Evolutionary conservation across 2,797 vertebrate genomes (phyloP), one percentile per base, ranked within the genome.

Genomic region (Nannoperca obscura): DNA sequence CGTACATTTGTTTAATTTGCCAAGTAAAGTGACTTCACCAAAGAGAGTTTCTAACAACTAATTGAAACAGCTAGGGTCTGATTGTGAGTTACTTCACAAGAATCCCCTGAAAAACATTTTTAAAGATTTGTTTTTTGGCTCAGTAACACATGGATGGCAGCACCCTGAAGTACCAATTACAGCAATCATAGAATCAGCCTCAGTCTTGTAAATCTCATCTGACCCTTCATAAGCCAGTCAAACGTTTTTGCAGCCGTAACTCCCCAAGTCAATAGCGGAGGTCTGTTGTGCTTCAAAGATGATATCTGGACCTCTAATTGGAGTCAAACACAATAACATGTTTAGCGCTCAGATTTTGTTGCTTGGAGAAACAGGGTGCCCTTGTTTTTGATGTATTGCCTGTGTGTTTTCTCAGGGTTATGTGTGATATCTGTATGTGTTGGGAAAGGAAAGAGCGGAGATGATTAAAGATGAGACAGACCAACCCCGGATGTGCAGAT

Each of bases 391-490:
- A 76, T 42, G 46, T 65, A 72, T 82, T 69, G 58, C 62, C 64
- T 42, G 61, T 38, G 52, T 72, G 61, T 78, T 83, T 85, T 80
- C 87, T 84, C 73, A 74, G 79, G 82, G 70, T 61, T 67, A 30
- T 49, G 78, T 82, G 78, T 76, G 74, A 66, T 74, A 64, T 66
- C 61, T 60, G 61, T 74, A 10, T 63, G 47, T 53, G 71, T 64
- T 72, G 9, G 24, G 2, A 53, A 36, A n/a, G 20, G 53, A 53
- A 36, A n/a, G 20, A 46, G 24, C 0, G 27, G 36, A 57, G 47
- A 32, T 80, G 86, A 93, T 91, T 86, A 86, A 86, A 81, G 74
- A 72, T 67, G 55, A 86, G 88, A 89, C 81, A 84, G 69, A 47
- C 42, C 9, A 57, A 83, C 62, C 7, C 81, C 62, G 75, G 83